Conservation (phyloP, 2,888 invertebrate genomes). For the Stenodera caucasica region DNA sequence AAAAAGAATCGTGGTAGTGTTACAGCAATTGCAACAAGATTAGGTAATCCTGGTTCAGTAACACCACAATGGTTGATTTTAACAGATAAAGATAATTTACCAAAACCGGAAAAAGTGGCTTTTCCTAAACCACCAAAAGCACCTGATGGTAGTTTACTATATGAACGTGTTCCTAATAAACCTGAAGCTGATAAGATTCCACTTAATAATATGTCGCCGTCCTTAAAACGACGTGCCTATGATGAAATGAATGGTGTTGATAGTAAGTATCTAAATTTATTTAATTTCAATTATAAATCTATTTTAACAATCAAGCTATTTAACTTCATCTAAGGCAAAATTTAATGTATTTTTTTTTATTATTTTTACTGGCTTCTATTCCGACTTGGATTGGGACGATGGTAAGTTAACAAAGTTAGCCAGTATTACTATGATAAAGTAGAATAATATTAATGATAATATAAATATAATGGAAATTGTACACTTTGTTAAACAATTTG, state of each 20-base stretch:
- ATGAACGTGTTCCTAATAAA: conserved; percentile 84
- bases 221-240: conserved; percentile 81
- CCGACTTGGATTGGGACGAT: conserved; percentile 67
- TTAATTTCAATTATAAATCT: background rate
- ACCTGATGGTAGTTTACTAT: conserved; percentile 83
- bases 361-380: conserved; percentile 61
- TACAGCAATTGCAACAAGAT: conserved; percentile 69
- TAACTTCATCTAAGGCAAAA: too few relatives aligned
- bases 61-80: conserved; percentile 70
- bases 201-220: conserved; percentile 59
- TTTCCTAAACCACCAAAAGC: conserved; percentile 92
- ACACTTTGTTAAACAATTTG: too few relatives aligned
- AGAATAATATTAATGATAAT: too few relatives aligned
- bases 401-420: conserved; percentile 55
- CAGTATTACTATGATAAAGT: too few relatives aligned
- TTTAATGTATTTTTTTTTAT: too few relatives aligned
- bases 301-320: too few relatives aligned
- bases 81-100: conserved; percentile 75
- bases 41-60: conserved; percentile 64
- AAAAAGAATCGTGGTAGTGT: conserved; percentile 67
- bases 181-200: conserved; percentile 69
- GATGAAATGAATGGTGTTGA: conserved; percentile 89
- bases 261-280: conserved; percentile 63
- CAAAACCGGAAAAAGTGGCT: conserved; percentile 77
- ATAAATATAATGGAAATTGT: too few relatives aligned